A percentile compares a stretch with the other conserved stretches of the same genome.
Evolutionary conservation across 2,888 invertebrate species (phyloP).

Genomic region (Cheilosia grossa): DNA sequence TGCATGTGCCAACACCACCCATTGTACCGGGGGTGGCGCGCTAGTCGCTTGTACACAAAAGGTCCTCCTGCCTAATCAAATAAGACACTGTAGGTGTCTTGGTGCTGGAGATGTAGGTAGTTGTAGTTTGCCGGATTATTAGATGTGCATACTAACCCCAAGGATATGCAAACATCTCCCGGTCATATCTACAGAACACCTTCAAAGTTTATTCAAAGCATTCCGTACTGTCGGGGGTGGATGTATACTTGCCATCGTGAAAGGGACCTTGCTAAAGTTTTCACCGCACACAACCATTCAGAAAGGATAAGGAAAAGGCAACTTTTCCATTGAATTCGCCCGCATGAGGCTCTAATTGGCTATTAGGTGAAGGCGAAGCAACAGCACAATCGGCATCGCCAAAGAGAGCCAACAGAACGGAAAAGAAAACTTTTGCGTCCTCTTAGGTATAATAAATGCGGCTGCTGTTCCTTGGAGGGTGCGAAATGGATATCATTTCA

Average conservation of each 20-base stretch:
- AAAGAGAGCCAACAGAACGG: constrained; percentile 30
- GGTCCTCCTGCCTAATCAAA: constrained; percentile 55
- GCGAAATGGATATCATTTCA: constrained; percentile 5
- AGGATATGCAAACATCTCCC: constrained; percentile 72
- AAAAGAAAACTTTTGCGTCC: constrained; percentile 57
- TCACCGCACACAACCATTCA: constrained; percentile 7
- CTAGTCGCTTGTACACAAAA: background rate
- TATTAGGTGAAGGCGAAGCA: constrained; percentile 57
- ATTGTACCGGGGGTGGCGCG: background rate
- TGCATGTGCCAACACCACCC: constrained; percentile 36
- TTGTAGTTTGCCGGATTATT: constrained; percentile 65
- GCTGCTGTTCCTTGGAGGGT: constrained; percentile 22
- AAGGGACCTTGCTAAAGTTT: constrained; percentile 46
- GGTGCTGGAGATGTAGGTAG: constrained; percentile 40
- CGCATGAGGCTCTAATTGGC: constrained; percentile 71
- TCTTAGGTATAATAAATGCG: constrained; percentile 63
- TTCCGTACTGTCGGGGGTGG: background rate
- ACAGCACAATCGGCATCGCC: constrained; percentile 42
- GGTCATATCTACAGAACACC: constrained; percentile 61
- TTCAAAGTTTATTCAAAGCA: constrained; percentile 23
- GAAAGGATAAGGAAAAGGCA: constrained; percentile 60
- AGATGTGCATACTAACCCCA: constrained; percentile 64
- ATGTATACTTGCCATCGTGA: constrained; percentile 6
- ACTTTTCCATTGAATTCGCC: constrained; percentile 60
- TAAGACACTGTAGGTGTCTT: constrained; percentile 53